Evolutionary conservation across 2,797 vertebrate genomes (phyloP), one percentile per base, ranked within the genome.

Genomic region (Oreonectes daqikongensis): DNA sequence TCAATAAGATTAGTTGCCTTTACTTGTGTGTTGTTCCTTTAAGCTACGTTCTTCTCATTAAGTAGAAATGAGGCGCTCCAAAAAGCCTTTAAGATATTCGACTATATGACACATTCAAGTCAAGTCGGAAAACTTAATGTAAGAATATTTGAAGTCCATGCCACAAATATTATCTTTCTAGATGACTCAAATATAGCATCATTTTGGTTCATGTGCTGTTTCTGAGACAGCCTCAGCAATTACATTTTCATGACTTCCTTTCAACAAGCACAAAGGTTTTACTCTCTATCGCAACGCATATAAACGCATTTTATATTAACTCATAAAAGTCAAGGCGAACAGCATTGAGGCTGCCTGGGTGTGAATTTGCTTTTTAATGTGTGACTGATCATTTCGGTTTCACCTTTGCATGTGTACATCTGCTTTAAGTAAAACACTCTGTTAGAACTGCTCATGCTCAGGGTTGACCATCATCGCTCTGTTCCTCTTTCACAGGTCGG

Each of bases 71-170:
- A 84, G 86, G 85, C 53, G 81, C 73, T 79, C 32, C 88, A 89
- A 90, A 87, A 90, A 88, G 89, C 87, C 85, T 90, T 87, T 85
- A 20, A 64, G 80, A 81, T 86, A 87, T 91, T 88, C 86, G 72
- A 69, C 78, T 82, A 83, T 44, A 44, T 91, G 90, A 92, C 90
- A 90, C 86, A 89, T 90, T 90, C 89, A 89, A 90, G 95, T 96
- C 95, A 96, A 95, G 92, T 92, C 88, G 87, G 93, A 94, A 95
- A 93, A 40, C 85, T 82, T 90, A 90, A 89, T 84, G 75, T 90
- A 87, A 90, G 91, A 94, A 93, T 92, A 92, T 92, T 89, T 89
- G 85, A 90, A 87, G 84, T 87, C 78, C 80, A 80, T 85, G 85
- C 87, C 89, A 86, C 84, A 89, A 90, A 91, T 89, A 88, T 86